A percentile compares a stretch with the other conserved stretches of the same genome.
Conservation (phyloP, 2,888 invertebrate species). For the Oscheius sp. region DNA sequence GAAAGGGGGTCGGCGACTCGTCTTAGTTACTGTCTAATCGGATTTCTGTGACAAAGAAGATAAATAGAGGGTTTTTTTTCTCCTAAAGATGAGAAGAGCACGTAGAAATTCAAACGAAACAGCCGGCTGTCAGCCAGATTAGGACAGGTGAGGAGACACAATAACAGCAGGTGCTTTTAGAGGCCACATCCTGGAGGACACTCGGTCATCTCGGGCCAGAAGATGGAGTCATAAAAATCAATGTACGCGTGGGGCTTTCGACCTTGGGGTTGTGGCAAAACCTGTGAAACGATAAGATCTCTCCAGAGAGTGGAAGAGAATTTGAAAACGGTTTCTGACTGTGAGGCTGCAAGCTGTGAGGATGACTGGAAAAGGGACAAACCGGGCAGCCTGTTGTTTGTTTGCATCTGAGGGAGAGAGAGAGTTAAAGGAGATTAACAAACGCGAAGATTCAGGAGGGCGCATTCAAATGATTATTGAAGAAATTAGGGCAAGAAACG, state of each 20-base stretch:
- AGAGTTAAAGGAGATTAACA: conserved; percentile 24
- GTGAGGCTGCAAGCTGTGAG: too few species aligned
- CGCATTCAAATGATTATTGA: not conserved
- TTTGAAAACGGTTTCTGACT: not conserved
- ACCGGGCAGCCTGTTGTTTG: not conserved
- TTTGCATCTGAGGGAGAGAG: not conserved
- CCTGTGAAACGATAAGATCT: not conserved
- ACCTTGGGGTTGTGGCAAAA: too few species aligned
- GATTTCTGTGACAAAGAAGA: not conserved
- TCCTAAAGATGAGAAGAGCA: not conserved
- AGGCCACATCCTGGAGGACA: not conserved
- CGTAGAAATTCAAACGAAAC: not conserved
- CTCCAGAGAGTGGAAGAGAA: not conserved
- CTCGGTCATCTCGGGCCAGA: not conserved
- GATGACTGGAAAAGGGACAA: not conserved
- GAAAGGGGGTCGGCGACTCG: not conserved
- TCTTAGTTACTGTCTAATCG: not conserved
- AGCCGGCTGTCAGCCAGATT: not conserved
- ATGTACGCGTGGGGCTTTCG: too few species aligned
- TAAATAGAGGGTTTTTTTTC: not conserved
- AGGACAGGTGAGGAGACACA: not conserved
- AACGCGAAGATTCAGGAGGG: conserved; percentile 9
- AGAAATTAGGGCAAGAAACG: not conserved
- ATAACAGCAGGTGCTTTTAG: conserved; percentile 8
- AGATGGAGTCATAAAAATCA: not conserved